Evolutionary conservation across 2,113 vertebrate genomes (phyloP), one percentile per base, ranked within the genome.

Genomic region (Cariama cristata): DNA sequence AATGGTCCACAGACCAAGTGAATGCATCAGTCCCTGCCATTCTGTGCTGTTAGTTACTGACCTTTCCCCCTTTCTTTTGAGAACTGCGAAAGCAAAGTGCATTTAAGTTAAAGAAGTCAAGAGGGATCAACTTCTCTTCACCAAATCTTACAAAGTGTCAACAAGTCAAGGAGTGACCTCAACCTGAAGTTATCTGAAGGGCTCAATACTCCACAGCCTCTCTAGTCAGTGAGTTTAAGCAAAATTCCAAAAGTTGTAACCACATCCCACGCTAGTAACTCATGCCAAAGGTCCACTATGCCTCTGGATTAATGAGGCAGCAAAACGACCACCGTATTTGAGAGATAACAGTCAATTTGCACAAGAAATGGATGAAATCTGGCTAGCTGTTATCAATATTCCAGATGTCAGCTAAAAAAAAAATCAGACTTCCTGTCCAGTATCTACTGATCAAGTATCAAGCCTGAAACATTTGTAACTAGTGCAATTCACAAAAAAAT

Each of bases 401-500:
- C 7, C 30, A 47, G 15, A 18, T 10, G 3, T 6, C 3, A 1
- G 32, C 13, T 66, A 60, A 56, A 89, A 68, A 66, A n/a, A n/a
- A 38, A 38, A 38, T 32, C 8, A 47, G 12, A 26, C 56, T 67
- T 86, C 66, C 79, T 55, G 12, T 50, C n/a, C 19, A 17, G 0
- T 6, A 49, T 8, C 42, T 33, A 56, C 56, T 6, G 8, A 62
- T 6, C 32, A 58, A 73, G 15, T 79, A 67, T 6, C 20, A 55
- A 63, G 32, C 14, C 7, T 13, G 11, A 88, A 82, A 50, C 24
- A 30, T 21, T 47, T 15, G 30, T 35, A 81, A 69, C 12, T 8
- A 66, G 5, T 0, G 0, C 1, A 26, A 49, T 7, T 30, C 67
- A 62, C 14, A 58, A 67, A 28, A 64, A 50, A 42, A 3, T 0